A percentile compares a stretch with the other conserved stretches of the same genome.
Evolutionary conservation across 2,888 invertebrate species (phyloP).

Genomic region (Calliscelio sp.): DNA sequence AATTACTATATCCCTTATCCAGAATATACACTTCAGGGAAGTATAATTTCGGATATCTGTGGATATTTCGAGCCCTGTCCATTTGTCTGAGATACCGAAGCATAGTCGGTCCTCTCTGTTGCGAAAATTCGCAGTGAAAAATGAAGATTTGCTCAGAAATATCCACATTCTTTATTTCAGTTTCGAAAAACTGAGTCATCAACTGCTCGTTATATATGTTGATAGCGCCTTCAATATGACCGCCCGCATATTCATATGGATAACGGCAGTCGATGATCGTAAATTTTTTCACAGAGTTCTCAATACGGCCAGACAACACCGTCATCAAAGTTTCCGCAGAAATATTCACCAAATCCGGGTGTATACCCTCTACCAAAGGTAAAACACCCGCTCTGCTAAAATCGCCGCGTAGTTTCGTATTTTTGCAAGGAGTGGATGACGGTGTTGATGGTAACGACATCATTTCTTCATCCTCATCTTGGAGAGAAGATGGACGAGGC

Average conservation of each 20-base stretch:
- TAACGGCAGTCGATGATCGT: conserved; percentile 98
- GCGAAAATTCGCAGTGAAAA: conserved; percentile 99
- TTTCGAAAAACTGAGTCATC: conserved; percentile 88
- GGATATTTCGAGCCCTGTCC: conserved; percentile 93
- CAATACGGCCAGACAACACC: no score
- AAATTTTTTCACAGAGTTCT: no score
- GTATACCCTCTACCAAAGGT: no score
- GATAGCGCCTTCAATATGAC: conserved; percentile 93
- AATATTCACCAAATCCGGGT: no score
- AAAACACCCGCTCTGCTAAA: no score
- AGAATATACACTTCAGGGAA: conserved; percentile 98
- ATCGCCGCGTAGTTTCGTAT: no score
- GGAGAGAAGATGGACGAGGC: no score
- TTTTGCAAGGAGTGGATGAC: no score
- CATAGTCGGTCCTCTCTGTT: conserved; percentile 97
- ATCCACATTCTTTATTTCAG: background rate
- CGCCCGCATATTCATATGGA: conserved; percentile 97
- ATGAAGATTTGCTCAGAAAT: conserved; percentile 87
- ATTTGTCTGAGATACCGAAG: conserved; percentile 91
- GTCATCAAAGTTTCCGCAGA: no score
- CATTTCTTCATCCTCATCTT: no score
- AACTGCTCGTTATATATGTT: conserved; percentile 94
- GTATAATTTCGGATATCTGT: conserved; percentile 93
- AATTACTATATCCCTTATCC: conserved; percentile 94
- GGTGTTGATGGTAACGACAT: no score